phyloP scores from a whole-genome alignment of 2,888 invertebrate species.

The Polymixis flavicincta region DNA sequence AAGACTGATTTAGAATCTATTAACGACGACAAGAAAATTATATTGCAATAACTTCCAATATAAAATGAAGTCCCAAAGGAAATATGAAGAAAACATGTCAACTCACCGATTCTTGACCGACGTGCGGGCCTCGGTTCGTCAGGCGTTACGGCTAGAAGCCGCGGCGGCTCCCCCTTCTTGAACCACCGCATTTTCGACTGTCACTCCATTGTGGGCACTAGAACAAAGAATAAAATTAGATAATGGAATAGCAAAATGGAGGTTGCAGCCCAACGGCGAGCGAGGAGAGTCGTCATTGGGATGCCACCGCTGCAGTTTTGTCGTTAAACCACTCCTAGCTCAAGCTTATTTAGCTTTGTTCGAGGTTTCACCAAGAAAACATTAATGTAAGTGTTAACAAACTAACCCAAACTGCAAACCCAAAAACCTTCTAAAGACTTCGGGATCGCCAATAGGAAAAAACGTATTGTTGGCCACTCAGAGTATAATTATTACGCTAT shows the following conservation, averaged over 20 bases:
- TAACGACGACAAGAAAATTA: background rate
- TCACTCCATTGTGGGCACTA: conserved; percentile 78
- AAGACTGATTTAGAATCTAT: conserved; percentile 21
- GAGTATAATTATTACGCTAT: background rate
- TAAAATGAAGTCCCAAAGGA: conserved; percentile 6
- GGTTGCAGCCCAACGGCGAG: background rate
- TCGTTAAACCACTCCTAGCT: background rate
- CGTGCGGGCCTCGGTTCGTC: conserved; percentile 85
- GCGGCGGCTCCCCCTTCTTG: conserved; percentile 92
- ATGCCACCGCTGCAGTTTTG: background rate
- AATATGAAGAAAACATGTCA: conserved; percentile 7
- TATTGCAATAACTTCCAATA: background rate
- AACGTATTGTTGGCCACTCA: background rate
- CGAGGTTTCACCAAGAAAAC: background rate
- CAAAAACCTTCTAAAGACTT: background rate
- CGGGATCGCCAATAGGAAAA: background rate
- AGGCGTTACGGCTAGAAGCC: conserved; percentile 93
- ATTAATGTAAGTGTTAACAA: background rate
- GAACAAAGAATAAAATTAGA: conserved; percentile 63
- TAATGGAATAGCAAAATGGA: background rate
- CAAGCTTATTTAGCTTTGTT: background rate
- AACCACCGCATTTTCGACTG: conserved; percentile 92
- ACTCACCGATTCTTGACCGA: conserved; percentile 88
- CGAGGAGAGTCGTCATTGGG: background rate
- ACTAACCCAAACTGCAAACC: background rate